Conservation (phyloP, 1,140 invertebrate species). For the Papilio aristodemus region DNA sequence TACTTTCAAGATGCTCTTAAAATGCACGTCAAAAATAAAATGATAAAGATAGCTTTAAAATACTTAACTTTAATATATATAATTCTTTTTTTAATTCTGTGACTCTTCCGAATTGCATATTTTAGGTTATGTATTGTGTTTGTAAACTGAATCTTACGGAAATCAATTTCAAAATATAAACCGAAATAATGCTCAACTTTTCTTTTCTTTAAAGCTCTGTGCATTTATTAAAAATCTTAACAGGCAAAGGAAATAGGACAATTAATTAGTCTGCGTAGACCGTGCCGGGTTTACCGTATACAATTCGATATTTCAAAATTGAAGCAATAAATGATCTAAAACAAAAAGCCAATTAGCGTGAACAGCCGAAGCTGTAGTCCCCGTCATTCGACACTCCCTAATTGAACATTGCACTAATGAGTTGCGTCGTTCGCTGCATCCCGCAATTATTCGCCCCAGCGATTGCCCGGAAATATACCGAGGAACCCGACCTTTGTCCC, state of each 20-base stretch:
- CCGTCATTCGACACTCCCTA: constrained; percentile 43
- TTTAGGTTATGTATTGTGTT: no score
- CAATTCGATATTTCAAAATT: neutral
- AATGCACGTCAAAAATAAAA: neutral
- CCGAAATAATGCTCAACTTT: no score
- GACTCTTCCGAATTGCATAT: no score
- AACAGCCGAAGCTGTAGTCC: neutral
- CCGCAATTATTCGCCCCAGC: constrained; percentile 66
- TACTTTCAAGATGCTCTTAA: neutral
- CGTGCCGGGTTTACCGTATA: neutral
- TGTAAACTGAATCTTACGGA: no score
- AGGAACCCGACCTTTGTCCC: constrained; percentile 54
- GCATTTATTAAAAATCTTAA: no score
- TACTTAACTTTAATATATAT: no score
- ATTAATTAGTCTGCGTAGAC: neutral
- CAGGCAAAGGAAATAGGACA: no score
- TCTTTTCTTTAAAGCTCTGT: no score
- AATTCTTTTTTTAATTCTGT: no score
- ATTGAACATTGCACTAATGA: constrained; percentile 52
- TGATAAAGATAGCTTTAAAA: no score
- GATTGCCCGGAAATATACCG: constrained; percentile 68
- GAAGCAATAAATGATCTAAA: neutral
- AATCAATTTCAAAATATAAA: no score
- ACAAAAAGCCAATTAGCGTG: constrained; percentile 29
- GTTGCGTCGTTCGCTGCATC: constrained; percentile 37